Conservation (phyloP, 2,888 invertebrate species). For the Epiblema foenella region DNA sequence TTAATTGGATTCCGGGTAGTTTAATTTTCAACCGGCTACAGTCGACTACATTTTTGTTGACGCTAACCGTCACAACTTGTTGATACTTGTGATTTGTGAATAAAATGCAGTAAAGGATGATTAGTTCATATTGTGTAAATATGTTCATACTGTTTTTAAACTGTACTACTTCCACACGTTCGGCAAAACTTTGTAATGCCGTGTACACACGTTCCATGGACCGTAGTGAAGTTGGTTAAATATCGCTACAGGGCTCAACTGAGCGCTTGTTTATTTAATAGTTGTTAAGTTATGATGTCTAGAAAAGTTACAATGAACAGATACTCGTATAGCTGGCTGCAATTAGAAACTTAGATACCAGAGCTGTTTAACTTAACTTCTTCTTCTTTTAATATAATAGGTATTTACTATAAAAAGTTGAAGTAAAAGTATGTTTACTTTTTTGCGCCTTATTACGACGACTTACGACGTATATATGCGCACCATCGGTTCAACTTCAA, state of each 20-base stretch:
- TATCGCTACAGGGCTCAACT: conserved; percentile 29
- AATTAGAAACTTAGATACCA: neutral
- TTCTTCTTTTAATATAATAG: no score
- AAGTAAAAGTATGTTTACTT: no score
- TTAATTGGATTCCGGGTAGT: no score
- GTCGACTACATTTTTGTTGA: no score
- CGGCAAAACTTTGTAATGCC: conserved; percentile 42
- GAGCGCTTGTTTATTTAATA: conserved; percentile 14
- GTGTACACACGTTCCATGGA: conserved; percentile 39
- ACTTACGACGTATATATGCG: no score
- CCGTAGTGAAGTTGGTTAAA: conserved; percentile 19
- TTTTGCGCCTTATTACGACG: no score
- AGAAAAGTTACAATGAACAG: neutral
- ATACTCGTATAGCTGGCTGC: neutral
- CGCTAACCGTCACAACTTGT: neutral
- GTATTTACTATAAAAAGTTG: no score
- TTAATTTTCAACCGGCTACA: no score
- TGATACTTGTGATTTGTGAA: no score
- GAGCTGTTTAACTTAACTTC: no score
- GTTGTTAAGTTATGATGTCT: neutral
- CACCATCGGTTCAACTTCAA: no score
- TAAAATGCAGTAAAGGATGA: neutral
- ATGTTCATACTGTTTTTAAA: conserved; percentile 17
- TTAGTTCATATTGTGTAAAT: no score
- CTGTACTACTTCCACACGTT: conserved; percentile 11